Evolutionary conservation across 2,888 invertebrate species (phyloP), one percentile per base, ranked within the genome.

Genomic region (Tupiocoris notatus): DNA sequence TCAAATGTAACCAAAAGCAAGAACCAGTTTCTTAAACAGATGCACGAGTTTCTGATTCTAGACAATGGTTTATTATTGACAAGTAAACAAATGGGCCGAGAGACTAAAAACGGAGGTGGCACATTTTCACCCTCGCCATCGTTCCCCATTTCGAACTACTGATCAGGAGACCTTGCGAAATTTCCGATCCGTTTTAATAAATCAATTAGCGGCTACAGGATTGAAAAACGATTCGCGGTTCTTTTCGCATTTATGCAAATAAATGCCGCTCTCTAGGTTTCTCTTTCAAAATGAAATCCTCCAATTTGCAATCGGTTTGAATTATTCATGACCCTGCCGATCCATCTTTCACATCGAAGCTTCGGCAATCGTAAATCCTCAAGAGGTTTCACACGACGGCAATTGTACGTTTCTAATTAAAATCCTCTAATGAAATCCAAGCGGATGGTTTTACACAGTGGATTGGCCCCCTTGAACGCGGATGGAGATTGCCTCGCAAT

Each of bases 301-400:
- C 66, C 54, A 66, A 54, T 66, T 66, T 66, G 25, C 66, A 17
- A 65, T 25, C 16, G 66, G n/a, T 54, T 66, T 39, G 66, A 66
- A 66, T 66, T 54, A 66, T 66, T 66, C 66, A 66, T 54, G 54
- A 18, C 2, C 1, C n/a, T 9, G 39, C 12, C 17, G 39, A 25
- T n/a, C 66, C 54, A 66, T 54, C 66, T 66, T 39, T 54, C 25
- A n/a, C 1, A 66, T 66, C 39, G 54, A 66, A 39, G 39, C 0
- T 20, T 54, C 39, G 66, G 18, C 12, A 66, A 39, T 18, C 54
- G 66, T 66, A 66, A 66, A 66, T 39, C 54, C 39, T 54, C 66
- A 66, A 66, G 66, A 54, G 54, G 39, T 39, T 39, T 39, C 39
- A 39, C 39, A 39, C 12, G 12, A 12, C 39, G 39, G 39, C 39